Conservation (phyloP, 2,888 invertebrate species). For the Eupithecia abbreviata region DNA sequence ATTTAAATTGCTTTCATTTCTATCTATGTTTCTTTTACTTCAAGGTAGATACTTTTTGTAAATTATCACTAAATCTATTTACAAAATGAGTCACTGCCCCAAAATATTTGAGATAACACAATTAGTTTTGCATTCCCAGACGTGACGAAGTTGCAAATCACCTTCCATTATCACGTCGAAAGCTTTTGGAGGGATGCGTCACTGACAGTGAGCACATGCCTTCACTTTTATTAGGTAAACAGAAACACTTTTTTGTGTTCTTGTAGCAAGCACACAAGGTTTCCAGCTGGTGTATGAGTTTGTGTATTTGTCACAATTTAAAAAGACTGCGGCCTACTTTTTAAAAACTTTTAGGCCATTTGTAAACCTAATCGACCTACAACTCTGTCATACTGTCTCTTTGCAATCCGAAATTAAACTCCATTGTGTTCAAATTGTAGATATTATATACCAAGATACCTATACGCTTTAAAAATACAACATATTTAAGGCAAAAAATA, state of each 20-base stretch:
- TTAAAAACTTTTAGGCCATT: not conserved
- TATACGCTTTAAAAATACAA: not conserved
- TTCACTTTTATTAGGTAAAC: slow-evolving; percentile 24
- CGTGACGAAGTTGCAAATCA: slow-evolving; percentile 59
- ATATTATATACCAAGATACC: not conserved
- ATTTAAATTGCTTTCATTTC: not conserved
- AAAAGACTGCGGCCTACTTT: not conserved
- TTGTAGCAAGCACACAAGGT: not conserved
- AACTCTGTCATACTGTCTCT: too few relatives aligned
- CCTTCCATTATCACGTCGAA: slow-evolving; percentile 43
- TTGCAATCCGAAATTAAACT: too few relatives aligned
- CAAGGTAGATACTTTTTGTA: not conserved
- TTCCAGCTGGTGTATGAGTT: not conserved
- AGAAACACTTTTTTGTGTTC: slow-evolving; percentile 12
- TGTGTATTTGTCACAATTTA: not conserved
- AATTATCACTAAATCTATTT: slow-evolving; percentile 6
- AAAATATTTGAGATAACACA: slow-evolving; percentile 32
- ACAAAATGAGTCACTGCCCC: slow-evolving; percentile 31
- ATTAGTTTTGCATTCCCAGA: slow-evolving; percentile 50
- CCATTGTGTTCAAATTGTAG: not conserved
- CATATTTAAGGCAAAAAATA: not conserved
- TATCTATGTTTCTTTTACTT: not conserved
- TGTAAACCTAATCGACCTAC: not conserved
- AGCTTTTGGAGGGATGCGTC: slow-evolving; percentile 30
- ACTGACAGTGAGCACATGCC: slow-evolving; percentile 30